phyloP scores from a whole-genome alignment of 2,113 vertebrate species.

The Chloropsis hardwickii region DNA sequence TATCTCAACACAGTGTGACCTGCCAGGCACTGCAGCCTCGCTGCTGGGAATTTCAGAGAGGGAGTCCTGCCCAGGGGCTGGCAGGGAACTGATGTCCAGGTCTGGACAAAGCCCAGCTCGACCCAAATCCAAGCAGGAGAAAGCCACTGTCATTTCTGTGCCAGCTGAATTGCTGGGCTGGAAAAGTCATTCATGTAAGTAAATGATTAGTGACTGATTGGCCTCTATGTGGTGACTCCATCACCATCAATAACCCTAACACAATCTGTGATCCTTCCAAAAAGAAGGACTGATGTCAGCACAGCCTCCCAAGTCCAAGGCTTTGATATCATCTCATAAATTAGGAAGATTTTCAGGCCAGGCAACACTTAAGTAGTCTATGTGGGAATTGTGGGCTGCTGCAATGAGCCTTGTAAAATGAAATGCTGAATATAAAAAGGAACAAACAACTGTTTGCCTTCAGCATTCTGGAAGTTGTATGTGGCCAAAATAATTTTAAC shows the following conservation, averaged over 20 bases:
- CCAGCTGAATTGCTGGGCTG: not conserved
- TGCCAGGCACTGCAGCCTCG: not conserved
- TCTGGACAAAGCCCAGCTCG: not conserved
- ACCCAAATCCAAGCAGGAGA: not conserved
- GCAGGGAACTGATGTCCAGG: not conserved
- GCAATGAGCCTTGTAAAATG: not conserved
- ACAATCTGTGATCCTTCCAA: not conserved
- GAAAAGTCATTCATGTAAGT: not conserved
- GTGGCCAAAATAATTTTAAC: not conserved
- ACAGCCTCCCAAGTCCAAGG: not conserved
- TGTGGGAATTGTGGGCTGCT: not conserved
- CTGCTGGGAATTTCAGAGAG: not conserved
- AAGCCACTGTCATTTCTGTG: not conserved
- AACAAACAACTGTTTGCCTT: not conserved
- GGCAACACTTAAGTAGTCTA: not conserved
- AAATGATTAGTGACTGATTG: not conserved
- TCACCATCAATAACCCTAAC: not conserved
- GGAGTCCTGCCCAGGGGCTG: not conserved
- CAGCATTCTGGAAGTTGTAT: not conserved
- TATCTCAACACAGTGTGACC: not conserved
- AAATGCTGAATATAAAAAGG: not conserved
- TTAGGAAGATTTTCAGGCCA: not conserved
- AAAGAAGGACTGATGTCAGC: slow-evolving; percentile 13
- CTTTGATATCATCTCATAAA: not conserved
- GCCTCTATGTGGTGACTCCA: not conserved